phyloP scores from a whole-genome alignment of 2,888 invertebrate species.

The Agonum fuliginosum region DNA sequence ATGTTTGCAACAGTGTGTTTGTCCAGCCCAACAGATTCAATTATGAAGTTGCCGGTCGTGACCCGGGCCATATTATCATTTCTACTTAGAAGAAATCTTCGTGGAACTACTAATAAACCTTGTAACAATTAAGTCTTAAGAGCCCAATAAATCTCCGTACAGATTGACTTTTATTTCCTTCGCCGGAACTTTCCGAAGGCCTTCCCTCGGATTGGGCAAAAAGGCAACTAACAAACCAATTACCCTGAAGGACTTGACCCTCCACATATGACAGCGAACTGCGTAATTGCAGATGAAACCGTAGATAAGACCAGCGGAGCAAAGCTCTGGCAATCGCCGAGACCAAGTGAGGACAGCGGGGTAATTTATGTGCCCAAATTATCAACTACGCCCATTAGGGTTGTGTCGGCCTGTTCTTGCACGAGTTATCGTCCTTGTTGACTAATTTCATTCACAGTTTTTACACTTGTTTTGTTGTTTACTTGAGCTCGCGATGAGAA shows the following conservation, averaged over 20 bases:
- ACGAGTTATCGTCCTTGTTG: slow-evolving; percentile 29
- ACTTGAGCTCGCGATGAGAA: neutral
- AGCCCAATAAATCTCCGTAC: slow-evolving; percentile 29
- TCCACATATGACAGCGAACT: slow-evolving; percentile 54
- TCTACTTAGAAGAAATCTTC: no score
- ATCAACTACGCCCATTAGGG: slow-evolving; percentile 39
- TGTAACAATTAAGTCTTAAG: neutral
- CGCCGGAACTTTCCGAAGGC: neutral
- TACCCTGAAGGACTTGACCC: slow-evolving; percentile 44
- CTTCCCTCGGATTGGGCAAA: slow-evolving; percentile 23
- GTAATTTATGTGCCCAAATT: slow-evolving; percentile 47
- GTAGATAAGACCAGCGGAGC: slow-evolving; percentile 48
- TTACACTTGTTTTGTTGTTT: neutral
- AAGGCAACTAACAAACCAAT: slow-evolving; percentile 56
- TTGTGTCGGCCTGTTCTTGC: slow-evolving; percentile 16
- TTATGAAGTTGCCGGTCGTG: no score
- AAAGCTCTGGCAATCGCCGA: slow-evolving; percentile 42
- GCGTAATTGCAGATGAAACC: slow-evolving; percentile 53
- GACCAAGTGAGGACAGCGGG: slow-evolving; percentile 15
- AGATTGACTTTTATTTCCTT: slow-evolving; percentile 36
- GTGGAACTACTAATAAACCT: neutral
- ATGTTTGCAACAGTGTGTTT: no score
- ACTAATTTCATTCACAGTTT: slow-evolving; percentile 23
- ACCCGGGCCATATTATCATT: no score
- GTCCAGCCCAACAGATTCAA: no score